Evolutionary conservation across 2,888 invertebrate species (phyloP).

Genomic region (Hymenopus coronatus): DNA sequence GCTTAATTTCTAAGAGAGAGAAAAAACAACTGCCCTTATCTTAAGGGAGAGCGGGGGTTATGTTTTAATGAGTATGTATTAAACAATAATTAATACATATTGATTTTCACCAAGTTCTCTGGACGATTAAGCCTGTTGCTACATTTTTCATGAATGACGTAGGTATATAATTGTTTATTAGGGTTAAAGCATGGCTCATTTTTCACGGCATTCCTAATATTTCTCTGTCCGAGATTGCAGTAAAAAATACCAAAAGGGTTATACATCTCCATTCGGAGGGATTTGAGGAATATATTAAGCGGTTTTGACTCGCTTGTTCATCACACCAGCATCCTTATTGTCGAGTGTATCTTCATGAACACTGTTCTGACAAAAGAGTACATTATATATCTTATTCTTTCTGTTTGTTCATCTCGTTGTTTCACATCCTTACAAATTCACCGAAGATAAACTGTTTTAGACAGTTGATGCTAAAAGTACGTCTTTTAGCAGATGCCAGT

Average conservation of each 20-base stretch:
- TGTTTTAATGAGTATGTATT: not conserved
- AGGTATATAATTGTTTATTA: not conserved
- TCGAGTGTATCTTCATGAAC: too few relatives aligned
- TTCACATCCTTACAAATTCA: too few relatives aligned
- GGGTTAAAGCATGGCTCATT: not conserved
- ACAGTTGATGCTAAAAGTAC: too few relatives aligned
- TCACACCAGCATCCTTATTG: not conserved
- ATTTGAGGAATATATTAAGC: not conserved
- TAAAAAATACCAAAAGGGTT: not conserved
- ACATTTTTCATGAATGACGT: not conserved
- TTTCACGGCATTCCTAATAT: not conserved
- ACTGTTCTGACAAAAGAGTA: too few relatives aligned
- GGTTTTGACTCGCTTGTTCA: not conserved
- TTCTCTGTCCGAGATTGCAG: not conserved
- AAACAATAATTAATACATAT: not conserved
- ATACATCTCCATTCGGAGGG: not conserved
- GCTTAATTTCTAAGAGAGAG: not conserved
- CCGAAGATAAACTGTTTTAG: too few relatives aligned
- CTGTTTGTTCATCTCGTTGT: too few relatives aligned
- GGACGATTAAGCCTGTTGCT: not conserved
- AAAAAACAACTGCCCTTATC: not conserved
- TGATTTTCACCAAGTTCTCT: not conserved
- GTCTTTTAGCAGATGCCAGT: too few relatives aligned
- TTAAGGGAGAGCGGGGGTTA: not conserved
- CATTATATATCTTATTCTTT: too few relatives aligned